Percentiles rank a stretch among this genome's conserved stretches.
These are phyloP conservation scores for Drosophila meridiana DNA, from an alignment of 2,888 invertebrate genomes.

Conservation along the genomic window DNA sequence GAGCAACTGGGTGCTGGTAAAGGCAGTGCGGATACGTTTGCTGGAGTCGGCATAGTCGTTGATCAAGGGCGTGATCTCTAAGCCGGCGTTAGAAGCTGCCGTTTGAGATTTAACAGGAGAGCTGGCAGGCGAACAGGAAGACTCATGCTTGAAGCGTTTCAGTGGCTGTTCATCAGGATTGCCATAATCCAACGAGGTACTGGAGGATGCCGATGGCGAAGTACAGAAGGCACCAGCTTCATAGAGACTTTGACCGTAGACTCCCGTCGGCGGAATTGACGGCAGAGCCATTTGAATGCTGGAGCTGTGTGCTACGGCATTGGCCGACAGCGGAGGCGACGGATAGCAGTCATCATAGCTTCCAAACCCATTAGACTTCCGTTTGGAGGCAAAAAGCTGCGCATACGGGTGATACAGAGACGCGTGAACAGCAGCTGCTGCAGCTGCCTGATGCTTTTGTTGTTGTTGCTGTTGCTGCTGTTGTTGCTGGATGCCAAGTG, in stretches of 20 bases:
- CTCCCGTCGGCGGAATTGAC: slow-evolving; percentile 28
- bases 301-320: slow-evolving; percentile 37
- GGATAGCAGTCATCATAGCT: slow-evolving; percentile 71
- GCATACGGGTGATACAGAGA: slow-evolving; percentile 80
- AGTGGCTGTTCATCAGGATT: slow-evolving; percentile 73
- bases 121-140: slow-evolving; percentile 78
- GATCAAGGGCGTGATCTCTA: slow-evolving; percentile 80
- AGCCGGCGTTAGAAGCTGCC: slow-evolving; percentile 7
- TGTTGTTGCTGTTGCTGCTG: slow-evolving; percentile 86
- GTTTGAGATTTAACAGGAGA: slow-evolving; percentile 71
- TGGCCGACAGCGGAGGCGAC: slow-evolving; percentile 65
- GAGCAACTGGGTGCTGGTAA: slow-evolving; percentile 94
- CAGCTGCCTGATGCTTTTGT: slow-evolving; percentile 65
- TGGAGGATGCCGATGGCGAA: slow-evolving; percentile 84
- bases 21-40: slow-evolving; percentile 96
- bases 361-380: slow-evolving; percentile 65
- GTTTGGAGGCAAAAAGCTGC: slow-evolving; percentile 70
- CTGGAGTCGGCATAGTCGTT: slow-evolving; percentile 88
- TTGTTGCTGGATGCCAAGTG: slow-evolving; percentile 88
- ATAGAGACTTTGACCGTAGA: slow-evolving; percentile 44
- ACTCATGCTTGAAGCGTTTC: slow-evolving; percentile 77
- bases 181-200: slow-evolving; percentile 73
- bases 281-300: slow-evolving; percentile 42
- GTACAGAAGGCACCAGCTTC: slow-evolving; percentile 80
- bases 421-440: slow-evolving; percentile 58